Evolutionary conservation across 2,888 invertebrate species (phyloP), one percentile per base, ranked within the genome.

Genomic region (Chouioia cunea): DNA sequence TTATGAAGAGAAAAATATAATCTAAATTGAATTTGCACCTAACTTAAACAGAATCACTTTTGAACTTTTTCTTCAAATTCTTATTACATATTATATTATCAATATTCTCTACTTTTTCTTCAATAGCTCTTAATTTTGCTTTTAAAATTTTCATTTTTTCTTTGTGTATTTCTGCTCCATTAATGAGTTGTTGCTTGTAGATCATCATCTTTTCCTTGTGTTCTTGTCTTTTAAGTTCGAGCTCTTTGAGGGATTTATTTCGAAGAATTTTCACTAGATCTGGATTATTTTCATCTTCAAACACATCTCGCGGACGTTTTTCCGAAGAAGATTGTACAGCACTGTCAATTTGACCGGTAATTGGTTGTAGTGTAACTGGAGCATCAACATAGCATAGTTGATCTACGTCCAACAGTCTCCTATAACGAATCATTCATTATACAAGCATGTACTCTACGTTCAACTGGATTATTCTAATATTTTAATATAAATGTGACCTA

Each of bases 91-190:
- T 65, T 2, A 50, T 66, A 44, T 56, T 46, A 43, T 73, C 73
- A 8, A 73, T 68, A 43, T 71, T 36, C 44, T 65, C 43, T 6
- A 73, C 6, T 58, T 62, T 27, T 23, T 67, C 16, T 20, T 71
- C 16, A 36, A 56, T 0, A 15, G 6, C 6, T 53, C 8, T 1
- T 20, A 65, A 54, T 22, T 71, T 71, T 10, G 54, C 27, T 50
- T 53, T 60, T 8, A 73, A 36, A 46, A 73, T 62, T 65, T 71
- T 65, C 71, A 73, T 71, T 65, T 54, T 71, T 65, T 73, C 73
- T 15, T 58, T 56, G 14, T 73, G 73, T 1, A 63, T 15, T 59
- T 71, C 73, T 44, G 27, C n/a, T n/a, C 68, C 57, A 6, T 65
- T 44, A 1, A 65, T 20, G 8, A 73, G 27, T 23, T 65, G 68